phyloP scores from a whole-genome alignment of 1,140 invertebrate species.

The Bombus terrestris region DNA sequence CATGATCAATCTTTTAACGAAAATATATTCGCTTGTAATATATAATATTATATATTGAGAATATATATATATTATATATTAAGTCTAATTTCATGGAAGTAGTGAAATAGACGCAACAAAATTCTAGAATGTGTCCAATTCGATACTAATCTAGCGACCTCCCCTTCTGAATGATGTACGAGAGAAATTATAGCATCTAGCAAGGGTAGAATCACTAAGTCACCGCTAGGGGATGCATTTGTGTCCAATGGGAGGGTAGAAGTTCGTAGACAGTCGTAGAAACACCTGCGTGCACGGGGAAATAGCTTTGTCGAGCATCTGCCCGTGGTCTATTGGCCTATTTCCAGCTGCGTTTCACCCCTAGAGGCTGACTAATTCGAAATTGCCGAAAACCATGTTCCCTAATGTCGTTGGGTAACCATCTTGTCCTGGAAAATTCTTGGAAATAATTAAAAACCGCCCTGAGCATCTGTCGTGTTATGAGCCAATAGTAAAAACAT shows the following conservation, averaged over 20 bases:
- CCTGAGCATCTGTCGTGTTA: background rate
- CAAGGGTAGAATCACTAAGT: constrained; percentile 1
- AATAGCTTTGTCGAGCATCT: constrained; percentile 56
- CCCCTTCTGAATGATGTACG: background rate
- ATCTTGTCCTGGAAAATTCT: background rate
- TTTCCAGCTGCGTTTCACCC: constrained; percentile 55
- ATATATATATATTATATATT: background rate
- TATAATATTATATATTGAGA: background rate
- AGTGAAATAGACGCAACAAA: no score
- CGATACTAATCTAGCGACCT: background rate
- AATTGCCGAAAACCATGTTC: constrained; percentile 32
- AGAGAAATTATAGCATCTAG: constrained; percentile 10
- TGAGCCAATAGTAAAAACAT: background rate
- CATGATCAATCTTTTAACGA: background rate
- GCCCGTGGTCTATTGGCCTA: constrained; percentile 53
- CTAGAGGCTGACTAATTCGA: constrained; percentile 35
- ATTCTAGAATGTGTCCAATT: background rate
- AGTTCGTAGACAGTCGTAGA: background rate
- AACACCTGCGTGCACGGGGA: constrained; percentile 56
- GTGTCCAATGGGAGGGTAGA: background rate
- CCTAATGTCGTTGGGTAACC: background rate
- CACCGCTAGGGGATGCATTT: background rate
- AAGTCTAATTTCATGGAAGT: background rate
- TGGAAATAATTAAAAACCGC: background rate
- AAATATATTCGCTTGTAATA: background rate